A percentile compares a stretch with the other conserved stretches of the same genome.
Conservation (phyloP, 2,888 invertebrate genomes). For the Hirtodrosophila alboralis region DNA sequence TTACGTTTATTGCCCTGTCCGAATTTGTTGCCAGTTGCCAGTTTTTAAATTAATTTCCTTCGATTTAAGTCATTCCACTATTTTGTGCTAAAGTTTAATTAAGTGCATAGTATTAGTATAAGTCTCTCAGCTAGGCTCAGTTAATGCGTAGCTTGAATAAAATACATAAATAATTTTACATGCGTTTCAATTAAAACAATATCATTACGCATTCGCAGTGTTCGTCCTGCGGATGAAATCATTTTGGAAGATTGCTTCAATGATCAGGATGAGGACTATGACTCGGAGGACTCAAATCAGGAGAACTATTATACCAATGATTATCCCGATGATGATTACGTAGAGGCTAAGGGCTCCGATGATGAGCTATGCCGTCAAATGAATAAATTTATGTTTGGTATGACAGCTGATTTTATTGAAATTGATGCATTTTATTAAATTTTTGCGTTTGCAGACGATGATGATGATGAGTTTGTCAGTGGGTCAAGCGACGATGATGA, state of each 20-base stretch:
- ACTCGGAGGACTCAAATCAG: slow-evolving; percentile 90
- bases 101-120: slow-evolving; percentile 57
- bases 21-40: slow-evolving; percentile 49
- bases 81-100: slow-evolving; percentile 53
- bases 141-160: slow-evolving; percentile 36
- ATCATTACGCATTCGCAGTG: slow-evolving; percentile 54
- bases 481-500: slow-evolving; percentile 77
- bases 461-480: slow-evolving; percentile 62
- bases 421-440: background rate
- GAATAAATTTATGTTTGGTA: slow-evolving; percentile 83
- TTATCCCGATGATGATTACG: slow-evolving; percentile 89
- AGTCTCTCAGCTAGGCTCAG: slow-evolving; percentile 18
- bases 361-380: slow-evolving; percentile 87
- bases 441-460: slow-evolving; percentile 48
- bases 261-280: slow-evolving; percentile 84
- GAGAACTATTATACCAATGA: slow-evolving; percentile 92
- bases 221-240: slow-evolving; percentile 79
- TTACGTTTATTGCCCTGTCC: slow-evolving; percentile 16
- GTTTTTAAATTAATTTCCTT: slow-evolving; percentile 31
- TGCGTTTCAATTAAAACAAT: slow-evolving; percentile 27
- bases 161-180: slow-evolving; percentile 24
- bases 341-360: slow-evolving; percentile 84
- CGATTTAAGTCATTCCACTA: slow-evolving; percentile 56
- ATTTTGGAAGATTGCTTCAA: slow-evolving; percentile 81
- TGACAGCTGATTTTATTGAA: background rate